Evolutionary conservation across 37 sponge, comb jelly and placozoan genomes (phyloP).

Genomic region (Haliclona indistincta): DNA sequence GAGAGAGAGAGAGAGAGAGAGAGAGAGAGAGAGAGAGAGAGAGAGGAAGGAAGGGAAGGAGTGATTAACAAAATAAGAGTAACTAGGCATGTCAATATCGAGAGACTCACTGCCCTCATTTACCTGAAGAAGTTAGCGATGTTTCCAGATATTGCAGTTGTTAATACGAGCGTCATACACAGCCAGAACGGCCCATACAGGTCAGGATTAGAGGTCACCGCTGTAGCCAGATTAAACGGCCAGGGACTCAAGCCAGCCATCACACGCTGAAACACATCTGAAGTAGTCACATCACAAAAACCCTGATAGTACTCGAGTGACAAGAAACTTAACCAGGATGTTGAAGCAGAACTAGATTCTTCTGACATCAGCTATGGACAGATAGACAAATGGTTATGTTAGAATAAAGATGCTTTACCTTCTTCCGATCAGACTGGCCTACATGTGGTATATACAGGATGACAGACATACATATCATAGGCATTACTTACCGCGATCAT

Average conservation of each 20-base stretch:
- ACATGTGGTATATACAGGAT: background rate
- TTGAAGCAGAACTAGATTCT: background rate
- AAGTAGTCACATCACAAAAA: conserved; percentile 79
- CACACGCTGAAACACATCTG: conserved; percentile 63
- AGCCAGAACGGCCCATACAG: conserved; percentile 91
- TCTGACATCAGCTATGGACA: background rate
- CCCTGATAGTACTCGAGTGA: conserved; percentile 80
- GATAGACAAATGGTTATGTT: background rate
- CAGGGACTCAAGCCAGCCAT: conserved; percentile 62
- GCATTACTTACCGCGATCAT: background rate
- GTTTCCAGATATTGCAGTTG: conserved; percentile 79
- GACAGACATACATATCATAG: too few species aligned
- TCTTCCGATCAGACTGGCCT: background rate
- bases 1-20: too few species aligned
- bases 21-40: too few species aligned
- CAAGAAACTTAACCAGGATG: conserved; percentile 42
- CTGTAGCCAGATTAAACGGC: conserved; percentile 33
- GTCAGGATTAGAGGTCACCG: conserved; percentile 58
- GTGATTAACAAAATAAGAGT: too few species aligned
- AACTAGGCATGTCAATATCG: too few species aligned
- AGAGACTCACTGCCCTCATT: background rate
- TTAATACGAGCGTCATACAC: conserved; percentile 79
- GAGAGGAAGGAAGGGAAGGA: too few species aligned
- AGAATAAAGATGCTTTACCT: background rate
- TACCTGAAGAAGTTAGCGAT: conserved; percentile 59